Evolutionary conservation across 2,113 vertebrate genomes (phyloP).

Genomic region (Chamaetylas fuelleborni): DNA sequence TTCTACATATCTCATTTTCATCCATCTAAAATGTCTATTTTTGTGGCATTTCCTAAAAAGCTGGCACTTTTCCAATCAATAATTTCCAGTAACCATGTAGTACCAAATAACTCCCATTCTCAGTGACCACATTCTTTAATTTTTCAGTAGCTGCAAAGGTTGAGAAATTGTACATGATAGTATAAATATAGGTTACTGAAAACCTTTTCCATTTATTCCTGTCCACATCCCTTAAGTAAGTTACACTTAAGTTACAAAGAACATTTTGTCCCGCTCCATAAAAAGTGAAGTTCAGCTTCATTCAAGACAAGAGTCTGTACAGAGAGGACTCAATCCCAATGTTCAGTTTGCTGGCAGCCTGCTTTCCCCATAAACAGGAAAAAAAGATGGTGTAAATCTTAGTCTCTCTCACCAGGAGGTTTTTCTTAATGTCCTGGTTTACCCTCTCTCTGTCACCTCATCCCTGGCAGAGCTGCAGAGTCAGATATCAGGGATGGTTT

Average conservation of each 20-base stretch:
- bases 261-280: not conserved
- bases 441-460: not conserved
- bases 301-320: not conserved
- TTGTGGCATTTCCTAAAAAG: constrained; percentile 10
- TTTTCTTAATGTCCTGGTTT: not conserved
- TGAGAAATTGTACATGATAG: not conserved
- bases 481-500: not conserved
- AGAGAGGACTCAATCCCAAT: not conserved
- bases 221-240: not conserved
- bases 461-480: not conserved
- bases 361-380: not conserved
- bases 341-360: not conserved
- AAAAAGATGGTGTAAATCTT: not conserved
- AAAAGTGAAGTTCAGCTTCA: not conserved
- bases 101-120: not conserved
- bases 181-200: not conserved
- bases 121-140: not conserved
- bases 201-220: not conserved
- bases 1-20: not conserved
- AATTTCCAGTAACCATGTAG: not conserved
- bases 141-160: not conserved
- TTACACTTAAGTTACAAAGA: not conserved
- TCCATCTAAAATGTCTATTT: not conserved
- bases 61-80: not conserved
- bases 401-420: not conserved